Evolutionary conservation across 2,888 invertebrate species (phyloP).

Genomic region (Auanema freiburgensis): DNA sequence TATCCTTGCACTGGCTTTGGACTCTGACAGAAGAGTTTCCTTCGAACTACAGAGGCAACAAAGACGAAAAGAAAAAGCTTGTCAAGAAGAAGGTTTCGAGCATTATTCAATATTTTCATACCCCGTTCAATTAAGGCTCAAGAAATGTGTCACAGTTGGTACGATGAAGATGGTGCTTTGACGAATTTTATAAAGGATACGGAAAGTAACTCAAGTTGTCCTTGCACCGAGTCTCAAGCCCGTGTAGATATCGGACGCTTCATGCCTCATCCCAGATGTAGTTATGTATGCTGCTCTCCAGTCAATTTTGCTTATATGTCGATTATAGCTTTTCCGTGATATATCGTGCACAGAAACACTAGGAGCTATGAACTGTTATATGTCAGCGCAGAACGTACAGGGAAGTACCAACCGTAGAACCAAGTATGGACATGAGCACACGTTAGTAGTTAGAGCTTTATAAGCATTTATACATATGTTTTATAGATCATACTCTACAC

Average conservation of each 20-base stretch:
- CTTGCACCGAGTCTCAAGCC: slow-evolving; percentile 86
- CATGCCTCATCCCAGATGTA: slow-evolving; percentile 71
- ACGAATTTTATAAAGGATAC: slow-evolving; percentile 56
- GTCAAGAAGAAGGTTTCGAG: slow-evolving; percentile 20
- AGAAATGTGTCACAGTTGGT: slow-evolving; percentile 56
- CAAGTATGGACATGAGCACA: slow-evolving; percentile 16
- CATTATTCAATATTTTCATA: background rate
- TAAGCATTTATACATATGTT: background rate
- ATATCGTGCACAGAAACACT: slow-evolving; percentile 79
- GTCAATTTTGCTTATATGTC: background rate
- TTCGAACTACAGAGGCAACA: slow-evolving; percentile 24
- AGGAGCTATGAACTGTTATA: slow-evolving; percentile 82
- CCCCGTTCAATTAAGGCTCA: slow-evolving; percentile 9
- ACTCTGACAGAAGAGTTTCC: slow-evolving; percentile 24
- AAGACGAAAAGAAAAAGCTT: slow-evolving; percentile 15
- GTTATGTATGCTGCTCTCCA: slow-evolving; percentile 14
- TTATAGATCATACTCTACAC: slow-evolving; percentile 53
- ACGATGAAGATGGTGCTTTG: slow-evolving; percentile 47
- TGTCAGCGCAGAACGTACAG: slow-evolving; percentile 60
- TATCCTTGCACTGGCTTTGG: slow-evolving; percentile 60
- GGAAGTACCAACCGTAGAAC: slow-evolving; percentile 31
- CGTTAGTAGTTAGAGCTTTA: background rate
- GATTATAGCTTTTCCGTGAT: slow-evolving; percentile 47
- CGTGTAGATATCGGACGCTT: slow-evolving; percentile 87
- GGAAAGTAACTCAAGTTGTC: slow-evolving; percentile 66